phyloP scores from a whole-genome alignment of 2,888 invertebrate genomes.

The Drosophila siamana region DNA sequence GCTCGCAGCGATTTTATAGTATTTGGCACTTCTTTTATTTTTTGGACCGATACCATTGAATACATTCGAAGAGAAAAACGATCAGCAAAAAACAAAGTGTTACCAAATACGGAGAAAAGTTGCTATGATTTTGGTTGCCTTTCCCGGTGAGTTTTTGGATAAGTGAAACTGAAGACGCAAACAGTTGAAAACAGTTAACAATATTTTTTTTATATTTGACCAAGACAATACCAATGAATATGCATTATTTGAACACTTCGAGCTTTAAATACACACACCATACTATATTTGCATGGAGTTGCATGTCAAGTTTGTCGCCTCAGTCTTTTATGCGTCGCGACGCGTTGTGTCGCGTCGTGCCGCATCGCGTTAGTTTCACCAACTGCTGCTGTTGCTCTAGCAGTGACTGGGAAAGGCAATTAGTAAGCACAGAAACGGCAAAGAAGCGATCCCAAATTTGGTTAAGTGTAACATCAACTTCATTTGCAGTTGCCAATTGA shows the following conservation, averaged over 20 bases:
- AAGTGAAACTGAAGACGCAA: conserved; percentile 53
- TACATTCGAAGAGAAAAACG: conserved; percentile 22
- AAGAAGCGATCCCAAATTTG: conserved; percentile 66
- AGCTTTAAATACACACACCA: conserved; percentile 3
- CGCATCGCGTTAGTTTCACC: conserved; percentile 64
- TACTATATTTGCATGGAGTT: conserved; percentile 24
- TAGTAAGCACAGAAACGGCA: conserved; percentile 59
- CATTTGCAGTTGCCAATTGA: conserved; percentile 71
- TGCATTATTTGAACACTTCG: conserved; percentile 45
- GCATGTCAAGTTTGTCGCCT: conserved; percentile 54
- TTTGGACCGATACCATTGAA: conserved; percentile 37
- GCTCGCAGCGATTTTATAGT: conserved; percentile 29
- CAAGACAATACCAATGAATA: conserved; percentile 53
- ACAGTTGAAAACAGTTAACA: conserved; percentile 30
- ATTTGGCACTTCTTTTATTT: conserved; percentile 26
- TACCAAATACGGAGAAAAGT: conserved; percentile 55
- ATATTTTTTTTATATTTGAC: neutral
- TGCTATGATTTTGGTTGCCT: conserved; percentile 28
- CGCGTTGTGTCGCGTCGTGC: neutral
- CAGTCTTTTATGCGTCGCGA: conserved; percentile 61
- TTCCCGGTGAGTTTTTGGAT: conserved; percentile 51
- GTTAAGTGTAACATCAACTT: conserved; percentile 83
- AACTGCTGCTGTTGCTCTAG: conserved; percentile 26
- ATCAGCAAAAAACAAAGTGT: conserved; percentile 32
- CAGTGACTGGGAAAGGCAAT: conserved; percentile 57